Percentiles rank a stretch among this genome's conserved stretches.
Conservation (phyloP, 2,888 invertebrate genomes). For the Timema podura region DNA sequence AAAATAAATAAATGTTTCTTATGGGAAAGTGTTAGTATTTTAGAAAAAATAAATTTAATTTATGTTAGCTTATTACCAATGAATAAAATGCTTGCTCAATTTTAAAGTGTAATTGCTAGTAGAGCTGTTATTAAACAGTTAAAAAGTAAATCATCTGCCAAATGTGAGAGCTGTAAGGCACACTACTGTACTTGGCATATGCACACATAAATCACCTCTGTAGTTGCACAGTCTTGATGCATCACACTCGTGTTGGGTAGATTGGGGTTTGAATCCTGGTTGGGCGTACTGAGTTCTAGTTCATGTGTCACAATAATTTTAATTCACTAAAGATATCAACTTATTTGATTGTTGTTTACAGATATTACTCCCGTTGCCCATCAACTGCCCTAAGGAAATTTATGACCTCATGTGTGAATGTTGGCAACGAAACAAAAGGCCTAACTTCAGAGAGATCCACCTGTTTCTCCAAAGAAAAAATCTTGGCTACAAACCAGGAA, state of each 20-base stretch:
- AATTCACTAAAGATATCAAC: neutral
- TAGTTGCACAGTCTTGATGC: too few species aligned
- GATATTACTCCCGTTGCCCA: slow-evolving; percentile 58
- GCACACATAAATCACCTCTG: too few species aligned
- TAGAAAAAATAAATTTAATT: neutral
- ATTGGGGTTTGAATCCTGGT: neutral
- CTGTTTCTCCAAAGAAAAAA: slow-evolving; percentile 76
- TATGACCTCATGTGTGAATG: slow-evolving; percentile 82
- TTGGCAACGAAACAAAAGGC: slow-evolving; percentile 77
- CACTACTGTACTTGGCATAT: too few species aligned
- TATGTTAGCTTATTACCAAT: neutral
- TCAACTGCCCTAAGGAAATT: slow-evolving; percentile 72
- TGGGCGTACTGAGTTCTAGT: neutral
- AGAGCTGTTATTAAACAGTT: neutral
- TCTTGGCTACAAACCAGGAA: slow-evolving; percentile 51
- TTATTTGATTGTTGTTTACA: slow-evolving; percentile 31
- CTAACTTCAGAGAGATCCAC: slow-evolving; percentile 76
- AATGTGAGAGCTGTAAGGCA: too few species aligned
- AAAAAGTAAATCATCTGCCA: neutral
- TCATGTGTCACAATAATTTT: neutral
- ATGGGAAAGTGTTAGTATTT: neutral
- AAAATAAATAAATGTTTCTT: too few species aligned
- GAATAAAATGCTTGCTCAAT: neutral
- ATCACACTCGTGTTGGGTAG: too few species aligned
- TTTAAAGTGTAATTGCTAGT: neutral